Evolutionary conservation across 2,888 invertebrate genomes (phyloP).

Genomic region (Andrena haemorrhoa): DNA sequence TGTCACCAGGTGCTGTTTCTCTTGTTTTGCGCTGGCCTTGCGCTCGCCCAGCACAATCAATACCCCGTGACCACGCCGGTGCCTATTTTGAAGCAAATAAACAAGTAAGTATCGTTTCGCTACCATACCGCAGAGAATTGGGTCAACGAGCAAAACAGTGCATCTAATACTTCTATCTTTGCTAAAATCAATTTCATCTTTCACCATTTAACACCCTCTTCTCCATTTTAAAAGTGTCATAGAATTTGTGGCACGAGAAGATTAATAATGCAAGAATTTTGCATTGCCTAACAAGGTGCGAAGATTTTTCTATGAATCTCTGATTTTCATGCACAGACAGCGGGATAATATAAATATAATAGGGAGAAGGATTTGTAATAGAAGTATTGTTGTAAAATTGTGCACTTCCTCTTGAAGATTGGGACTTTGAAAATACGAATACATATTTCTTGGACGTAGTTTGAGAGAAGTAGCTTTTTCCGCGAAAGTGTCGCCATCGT

Average conservation of each 20-base stretch:
- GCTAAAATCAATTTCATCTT: background rate
- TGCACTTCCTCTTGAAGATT: background rate
- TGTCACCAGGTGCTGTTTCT: constrained; percentile 75
- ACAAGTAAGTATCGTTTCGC: constrained; percentile 85
- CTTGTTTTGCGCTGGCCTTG: constrained; percentile 72
- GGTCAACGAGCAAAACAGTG: background rate
- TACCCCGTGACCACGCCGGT: constrained; percentile 88
- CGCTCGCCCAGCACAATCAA: constrained; percentile 76
- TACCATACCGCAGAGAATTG: constrained; percentile 6
- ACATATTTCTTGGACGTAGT: background rate
- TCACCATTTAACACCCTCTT: background rate
- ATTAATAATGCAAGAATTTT: too few relatives aligned
- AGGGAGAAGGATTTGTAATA: too few relatives aligned
- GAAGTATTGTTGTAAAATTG: too few relatives aligned
- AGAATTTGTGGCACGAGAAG: too few relatives aligned
- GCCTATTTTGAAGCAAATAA: constrained; percentile 94
- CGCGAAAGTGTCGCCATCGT: background rate
- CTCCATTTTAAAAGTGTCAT: background rate
- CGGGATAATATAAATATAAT: too few relatives aligned
- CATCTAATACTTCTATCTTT: background rate
- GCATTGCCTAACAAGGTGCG: too few relatives aligned
- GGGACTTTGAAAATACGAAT: background rate
- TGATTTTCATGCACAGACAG: too few relatives aligned
- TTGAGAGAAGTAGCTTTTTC: background rate
- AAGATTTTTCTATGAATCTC: too few relatives aligned